A percentile compares a stretch with the other conserved stretches of the same genome.
Evolutionary conservation across 2,888 invertebrate genomes (phyloP).

Genomic region (Lepidonotus clava): DNA sequence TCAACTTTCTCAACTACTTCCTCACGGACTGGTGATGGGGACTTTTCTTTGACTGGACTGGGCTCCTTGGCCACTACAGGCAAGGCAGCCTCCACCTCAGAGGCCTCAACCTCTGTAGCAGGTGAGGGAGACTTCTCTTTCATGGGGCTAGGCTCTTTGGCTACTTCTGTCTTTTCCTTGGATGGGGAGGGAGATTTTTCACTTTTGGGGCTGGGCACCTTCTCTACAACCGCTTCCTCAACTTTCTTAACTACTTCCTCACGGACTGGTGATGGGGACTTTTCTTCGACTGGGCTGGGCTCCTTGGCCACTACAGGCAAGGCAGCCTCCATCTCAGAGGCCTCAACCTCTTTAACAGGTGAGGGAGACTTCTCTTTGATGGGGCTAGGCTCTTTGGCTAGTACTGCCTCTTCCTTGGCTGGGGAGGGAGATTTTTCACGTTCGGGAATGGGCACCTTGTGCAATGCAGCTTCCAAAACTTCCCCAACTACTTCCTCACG

Average conservation of each 20-base stretch:
- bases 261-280: not conserved
- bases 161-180: not conserved
- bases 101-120: not conserved
- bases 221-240: not conserved
- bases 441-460: too few relatives aligned
- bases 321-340: too few relatives aligned
- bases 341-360: too few relatives aligned
- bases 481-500: too few relatives aligned
- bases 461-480: too few relatives aligned
- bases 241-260: not conserved
- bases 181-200: not conserved
- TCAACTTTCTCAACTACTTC: slow-evolving; percentile 37
- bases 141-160: not conserved
- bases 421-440: too few relatives aligned
- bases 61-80: too few relatives aligned
- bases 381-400: too few relatives aligned
- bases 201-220: not conserved
- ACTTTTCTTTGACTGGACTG: slow-evolving; percentile 36
- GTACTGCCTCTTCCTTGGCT: too few relatives aligned
- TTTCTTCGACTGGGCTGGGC: not conserved
- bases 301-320: not conserved
- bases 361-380: too few relatives aligned
- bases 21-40: not conserved
- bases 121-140: slow-evolving; percentile 1
- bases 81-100: too few relatives aligned